These are phyloP conservation scores for Monochamus alternatus DNA, from an alignment of 2,888 invertebrate species.

Conservation along the genomic window DNA sequence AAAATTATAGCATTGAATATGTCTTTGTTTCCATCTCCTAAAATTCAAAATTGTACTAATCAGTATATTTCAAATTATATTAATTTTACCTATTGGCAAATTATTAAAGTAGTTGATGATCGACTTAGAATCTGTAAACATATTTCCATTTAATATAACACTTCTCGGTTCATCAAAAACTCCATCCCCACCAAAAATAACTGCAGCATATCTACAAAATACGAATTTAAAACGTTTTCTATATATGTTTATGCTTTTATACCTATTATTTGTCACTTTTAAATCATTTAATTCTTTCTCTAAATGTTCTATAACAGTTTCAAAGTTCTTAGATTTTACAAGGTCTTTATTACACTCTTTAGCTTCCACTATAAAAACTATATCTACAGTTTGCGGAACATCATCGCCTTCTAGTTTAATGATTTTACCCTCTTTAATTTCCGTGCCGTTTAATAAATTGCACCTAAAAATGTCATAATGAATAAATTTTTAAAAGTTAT, in stretches of 20 bases:
- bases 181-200: slow-evolving; percentile 87
- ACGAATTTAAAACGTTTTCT: slow-evolving; percentile 7
- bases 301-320: slow-evolving; percentile 78
- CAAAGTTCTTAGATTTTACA: slow-evolving; percentile 79
- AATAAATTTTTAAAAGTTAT: slow-evolving; percentile 37
- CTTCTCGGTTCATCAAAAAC: slow-evolving; percentile 83
- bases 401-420: slow-evolving; percentile 75
- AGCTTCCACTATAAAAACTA: slow-evolving; percentile 92
- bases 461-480: slow-evolving; percentile 74
- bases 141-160: slow-evolving; percentile 80
- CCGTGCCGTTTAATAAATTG: slow-evolving; percentile 78
- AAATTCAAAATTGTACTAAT: slow-evolving; percentile 44
- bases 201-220: slow-evolving; percentile 81
- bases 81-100: slow-evolving; percentile 76
- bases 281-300: slow-evolving; percentile 80
- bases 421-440: slow-evolving; percentile 84
- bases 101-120: slow-evolving; percentile 80
- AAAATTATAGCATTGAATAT: slow-evolving; percentile 84
- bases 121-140: slow-evolving; percentile 79
- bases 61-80: slow-evolving; percentile 32
- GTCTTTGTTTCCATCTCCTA: slow-evolving; percentile 77
- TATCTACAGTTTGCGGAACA: slow-evolving; percentile 83
- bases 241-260: slow-evolving; percentile 38
- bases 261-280: slow-evolving; percentile 80
- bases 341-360: slow-evolving; percentile 86